Evolutionary conservation across 2,888 invertebrate genomes (phyloP), one percentile per base, ranked within the genome.

Genomic region (Lochmaea crataegi): DNA sequence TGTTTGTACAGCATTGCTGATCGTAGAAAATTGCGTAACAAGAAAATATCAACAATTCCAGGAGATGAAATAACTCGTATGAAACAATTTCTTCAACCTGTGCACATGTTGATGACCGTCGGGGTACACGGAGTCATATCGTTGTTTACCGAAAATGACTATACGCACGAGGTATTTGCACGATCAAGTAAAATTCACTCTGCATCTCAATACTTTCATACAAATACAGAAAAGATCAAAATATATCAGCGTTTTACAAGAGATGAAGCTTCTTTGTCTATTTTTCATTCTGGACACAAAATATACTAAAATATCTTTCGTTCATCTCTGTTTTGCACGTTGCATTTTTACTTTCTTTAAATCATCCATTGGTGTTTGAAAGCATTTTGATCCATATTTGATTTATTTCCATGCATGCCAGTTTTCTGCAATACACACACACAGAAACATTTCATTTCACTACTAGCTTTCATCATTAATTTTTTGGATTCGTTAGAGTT

Each of bases 121-220:
- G 79, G 87, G 73, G 86, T 88, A 68, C 89, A 89, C 60, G 88
- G 88, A 75, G 81, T 86, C 16, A 84, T 89, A 38, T 84, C 85
- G 3, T 84, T 87, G 78, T 87, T 89, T 76, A 87, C 87, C 68
- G 86, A 87, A 75, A 86, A 87, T 73, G 86, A 87, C 69, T 83
- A 86, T 69, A 83, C 86, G 7, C 87, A 88, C 81, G 84, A 88
- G 87, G 88, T 88, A 86, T 87, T 71, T 79, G 26, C n/a, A 58
- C 5, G 38, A 16, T 12, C 32, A 60, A 3, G 53, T 18, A 51
- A 51, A n/a, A 57, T 32, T 11, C 58, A 58, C n/a, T 56, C 53
- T 45, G 45, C 45, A 45, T 45, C 12, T 45, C 11, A 45, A 45
- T 4, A 45, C 18, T 53, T 53, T 10, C 3, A n/a, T 7, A n/a